phyloP scores from a whole-genome alignment of 1,140 invertebrate genomes.

The Zaprionus camerounensis region DNA sequence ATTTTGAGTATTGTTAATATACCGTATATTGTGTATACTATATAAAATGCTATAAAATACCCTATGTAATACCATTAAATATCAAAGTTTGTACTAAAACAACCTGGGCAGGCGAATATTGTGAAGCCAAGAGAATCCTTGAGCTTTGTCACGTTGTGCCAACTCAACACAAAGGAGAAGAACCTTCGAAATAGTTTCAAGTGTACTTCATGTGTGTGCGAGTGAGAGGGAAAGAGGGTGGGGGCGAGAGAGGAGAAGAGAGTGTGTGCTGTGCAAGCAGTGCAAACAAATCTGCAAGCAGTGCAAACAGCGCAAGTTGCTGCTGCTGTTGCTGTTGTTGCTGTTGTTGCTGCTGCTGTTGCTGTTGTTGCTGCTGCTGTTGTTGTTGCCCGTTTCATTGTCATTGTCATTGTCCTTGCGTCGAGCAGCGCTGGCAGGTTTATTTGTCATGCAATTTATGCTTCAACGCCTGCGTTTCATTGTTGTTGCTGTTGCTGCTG shows the following conservation, averaged over 20 bases:
- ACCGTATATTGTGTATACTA: no score
- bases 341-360: neutral
- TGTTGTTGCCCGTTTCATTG: constrained; percentile 30
- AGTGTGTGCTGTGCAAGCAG: neutral
- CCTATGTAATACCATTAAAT: no score
- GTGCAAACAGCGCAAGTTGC: constrained; percentile 5
- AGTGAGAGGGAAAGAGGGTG: neutral
- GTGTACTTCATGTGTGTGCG: no score
- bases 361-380: neutral
- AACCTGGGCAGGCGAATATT: neutral
- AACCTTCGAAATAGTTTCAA: neutral
- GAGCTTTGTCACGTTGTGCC: neutral
- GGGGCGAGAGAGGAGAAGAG: neutral
- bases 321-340: constrained; percentile 9
- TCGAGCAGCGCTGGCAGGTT: constrained; percentile 23
- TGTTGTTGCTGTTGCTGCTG: constrained; percentile 25
- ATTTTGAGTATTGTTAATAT: no score
- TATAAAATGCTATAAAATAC: no score
- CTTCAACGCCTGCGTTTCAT: constrained; percentile 42
- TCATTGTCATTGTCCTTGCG: constrained; percentile 25
- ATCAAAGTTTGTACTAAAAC: no score
- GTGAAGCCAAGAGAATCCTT: neutral
- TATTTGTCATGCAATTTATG: constrained; percentile 57
- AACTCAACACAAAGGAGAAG: neutral
- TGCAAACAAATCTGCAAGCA: constrained; percentile 6